These are phyloP conservation scores for Anneissia japonica DNA, from an alignment of 35 echinoderm and acorn worm species.

Conservation along the genomic window DNA sequence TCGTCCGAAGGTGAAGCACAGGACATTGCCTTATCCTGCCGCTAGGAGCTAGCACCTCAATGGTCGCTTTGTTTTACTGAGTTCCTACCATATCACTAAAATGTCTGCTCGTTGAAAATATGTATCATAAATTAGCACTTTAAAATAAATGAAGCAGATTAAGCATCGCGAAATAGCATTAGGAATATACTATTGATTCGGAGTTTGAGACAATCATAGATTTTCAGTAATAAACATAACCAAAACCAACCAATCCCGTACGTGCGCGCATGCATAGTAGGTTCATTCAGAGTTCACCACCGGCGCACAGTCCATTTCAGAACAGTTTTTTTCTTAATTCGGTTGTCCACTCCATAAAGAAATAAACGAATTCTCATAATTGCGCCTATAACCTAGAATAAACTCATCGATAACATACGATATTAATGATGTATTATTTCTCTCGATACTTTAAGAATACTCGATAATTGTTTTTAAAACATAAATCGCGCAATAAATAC, in stretches of 20 bases:
- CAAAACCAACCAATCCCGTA: neutral
- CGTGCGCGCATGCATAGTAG: neutral
- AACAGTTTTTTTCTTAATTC: neutral
- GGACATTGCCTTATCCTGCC: neutral
- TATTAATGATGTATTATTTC: neutral
- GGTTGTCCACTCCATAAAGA: neutral
- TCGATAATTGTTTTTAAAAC: neutral
- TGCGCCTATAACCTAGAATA: neutral
- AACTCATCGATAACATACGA: neutral
- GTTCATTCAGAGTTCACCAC: neutral
- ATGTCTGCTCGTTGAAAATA: neutral
- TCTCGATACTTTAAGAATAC: neutral
- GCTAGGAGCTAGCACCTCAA: neutral
- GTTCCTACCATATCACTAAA: neutral
- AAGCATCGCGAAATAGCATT: neutral
- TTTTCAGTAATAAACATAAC: neutral
- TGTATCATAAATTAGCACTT: neutral
- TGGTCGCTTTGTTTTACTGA: neutral
- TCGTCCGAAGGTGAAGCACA: neutral
- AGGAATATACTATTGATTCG: neutral
- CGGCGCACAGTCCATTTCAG: neutral
- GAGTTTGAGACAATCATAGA: neutral
- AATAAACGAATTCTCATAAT: neutral
- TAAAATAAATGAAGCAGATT: neutral
- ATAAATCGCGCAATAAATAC: neutral